Conservation (phyloP, 2,113 vertebrate species). For the Coptodon bakossiorum region DNA sequence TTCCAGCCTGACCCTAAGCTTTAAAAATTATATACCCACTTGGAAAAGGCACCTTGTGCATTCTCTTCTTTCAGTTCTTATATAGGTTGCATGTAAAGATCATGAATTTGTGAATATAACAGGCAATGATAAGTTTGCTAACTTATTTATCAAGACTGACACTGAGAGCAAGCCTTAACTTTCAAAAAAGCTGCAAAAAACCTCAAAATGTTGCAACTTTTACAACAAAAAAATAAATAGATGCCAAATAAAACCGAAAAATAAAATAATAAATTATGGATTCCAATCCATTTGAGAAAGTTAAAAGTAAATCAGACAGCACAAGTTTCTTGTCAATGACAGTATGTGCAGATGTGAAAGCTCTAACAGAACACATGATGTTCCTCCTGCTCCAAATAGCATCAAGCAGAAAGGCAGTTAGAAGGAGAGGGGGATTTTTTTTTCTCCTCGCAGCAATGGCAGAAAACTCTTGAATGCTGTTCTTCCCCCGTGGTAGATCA, state of each 20-base stretch:
- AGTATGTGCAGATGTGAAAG: not conserved
- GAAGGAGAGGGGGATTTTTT: not conserved
- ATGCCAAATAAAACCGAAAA: not conserved
- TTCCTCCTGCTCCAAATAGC: conserved; percentile 17
- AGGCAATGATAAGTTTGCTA: not conserved
- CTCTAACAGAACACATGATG: not conserved
- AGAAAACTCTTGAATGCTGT: not conserved
- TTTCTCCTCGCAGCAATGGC: not conserved
- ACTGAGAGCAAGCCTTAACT: not conserved
- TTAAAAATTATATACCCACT: not conserved
- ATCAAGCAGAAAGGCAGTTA: not conserved
- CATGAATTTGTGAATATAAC: not conserved
- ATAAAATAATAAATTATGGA: not conserved
- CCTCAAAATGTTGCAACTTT: not conserved
- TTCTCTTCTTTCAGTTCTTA: not conserved
- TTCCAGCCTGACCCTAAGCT: not conserved
- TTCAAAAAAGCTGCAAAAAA: not conserved
- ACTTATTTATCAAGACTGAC: not conserved
- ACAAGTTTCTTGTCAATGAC: not conserved
- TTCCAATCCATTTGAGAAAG: not conserved
- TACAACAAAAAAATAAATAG: not conserved
- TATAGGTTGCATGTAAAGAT: not conserved
- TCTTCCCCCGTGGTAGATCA: not conserved
- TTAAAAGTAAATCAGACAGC: not conserved
- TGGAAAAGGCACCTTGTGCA: not conserved